A percentile compares a stretch with the other conserved stretches of the same genome.
These are phyloP conservation scores for Drosophila trichaetosa DNA, from an alignment of 2,888 invertebrate species.

Conservation along the genomic window DNA sequence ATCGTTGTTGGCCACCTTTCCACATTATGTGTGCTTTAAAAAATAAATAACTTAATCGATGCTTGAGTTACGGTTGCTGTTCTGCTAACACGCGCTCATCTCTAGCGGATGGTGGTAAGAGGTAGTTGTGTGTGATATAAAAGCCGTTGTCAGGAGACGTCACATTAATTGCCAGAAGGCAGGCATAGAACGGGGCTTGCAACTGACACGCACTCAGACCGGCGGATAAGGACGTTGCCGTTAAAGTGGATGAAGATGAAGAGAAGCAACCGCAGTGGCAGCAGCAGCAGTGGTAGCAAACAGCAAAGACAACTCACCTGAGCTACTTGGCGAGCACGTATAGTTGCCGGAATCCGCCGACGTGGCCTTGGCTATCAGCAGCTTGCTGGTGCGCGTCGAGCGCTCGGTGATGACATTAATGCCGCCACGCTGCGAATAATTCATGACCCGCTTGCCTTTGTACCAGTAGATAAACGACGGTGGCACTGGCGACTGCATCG, in stretches of 20 bases:
- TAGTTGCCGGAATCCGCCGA: slow-evolving; percentile 95
- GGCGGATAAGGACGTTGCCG: slow-evolving; percentile 47
- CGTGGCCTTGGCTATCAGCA: slow-evolving; percentile 94
- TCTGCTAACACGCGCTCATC: slow-evolving; percentile 14
- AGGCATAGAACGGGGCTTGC: slow-evolving; percentile 55
- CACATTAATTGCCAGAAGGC: slow-evolving; percentile 66
- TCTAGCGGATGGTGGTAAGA: slow-evolving; percentile 4
- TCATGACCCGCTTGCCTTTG: slow-evolving; percentile 93
- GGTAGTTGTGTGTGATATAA: slow-evolving; percentile 28
- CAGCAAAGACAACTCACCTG: slow-evolving; percentile 85
- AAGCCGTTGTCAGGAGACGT: slow-evolving; percentile 58
- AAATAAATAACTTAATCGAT: not conserved
- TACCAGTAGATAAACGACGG: slow-evolving; percentile 94
- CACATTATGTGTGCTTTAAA: not conserved
- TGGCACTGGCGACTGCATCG: slow-evolving; percentile 89
- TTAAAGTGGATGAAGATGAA: slow-evolving; percentile 34
- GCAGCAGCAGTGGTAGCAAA: not conserved
- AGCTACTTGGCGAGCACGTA: slow-evolving; percentile 93
- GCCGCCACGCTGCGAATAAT: slow-evolving; percentile 94
- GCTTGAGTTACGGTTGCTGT: not conserved
- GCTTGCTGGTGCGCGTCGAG: slow-evolving; percentile 93
- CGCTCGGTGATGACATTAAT: slow-evolving; percentile 96
- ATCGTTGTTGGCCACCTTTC: not conserved
- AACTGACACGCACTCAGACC: slow-evolving; percentile 55
- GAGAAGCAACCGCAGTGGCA: not conserved